Percentiles rank a stretch among this genome's conserved stretches.
Conservation (phyloP, 2,888 invertebrate genomes). For the Sinhomidia bicolor region DNA sequence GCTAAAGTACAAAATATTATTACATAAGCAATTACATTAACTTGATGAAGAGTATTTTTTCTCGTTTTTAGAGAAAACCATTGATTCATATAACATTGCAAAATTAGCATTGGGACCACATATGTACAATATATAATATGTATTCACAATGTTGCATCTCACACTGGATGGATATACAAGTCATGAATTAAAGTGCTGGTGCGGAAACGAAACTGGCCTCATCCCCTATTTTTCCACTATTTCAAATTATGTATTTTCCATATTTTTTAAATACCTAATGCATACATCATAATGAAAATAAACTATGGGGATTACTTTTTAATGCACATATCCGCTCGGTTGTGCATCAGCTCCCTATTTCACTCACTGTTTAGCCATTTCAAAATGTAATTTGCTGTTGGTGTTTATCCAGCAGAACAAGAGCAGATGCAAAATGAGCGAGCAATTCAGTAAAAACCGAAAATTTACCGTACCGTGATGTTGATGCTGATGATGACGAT, state of each 20-base stretch:
- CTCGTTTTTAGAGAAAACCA: background rate
- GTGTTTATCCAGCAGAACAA: slow-evolving; percentile 59
- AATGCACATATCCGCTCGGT: slow-evolving; percentile 17
- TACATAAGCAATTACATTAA: background rate
- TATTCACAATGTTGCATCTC: too few relatives aligned
- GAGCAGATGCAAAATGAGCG: slow-evolving; percentile 59
- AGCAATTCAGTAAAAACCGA: slow-evolving; percentile 55
- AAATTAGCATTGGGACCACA: background rate
- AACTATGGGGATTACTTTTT: slow-evolving; percentile 1
- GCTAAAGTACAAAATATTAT: too few relatives aligned
- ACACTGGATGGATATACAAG: too few relatives aligned
- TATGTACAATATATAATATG: too few relatives aligned
- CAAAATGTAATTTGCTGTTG: slow-evolving; percentile 7
- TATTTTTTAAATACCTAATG: background rate
- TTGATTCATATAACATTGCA: background rate
- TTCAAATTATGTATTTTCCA: slow-evolving; percentile 8
- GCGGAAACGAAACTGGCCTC: slow-evolving; percentile 41
- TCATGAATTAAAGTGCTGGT: too few relatives aligned
- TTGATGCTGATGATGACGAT: background rate
- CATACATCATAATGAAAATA: too few relatives aligned
- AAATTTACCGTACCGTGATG: slow-evolving; percentile 64
- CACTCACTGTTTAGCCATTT: slow-evolving; percentile 16
- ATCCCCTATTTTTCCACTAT: background rate
- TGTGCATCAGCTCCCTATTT: background rate
- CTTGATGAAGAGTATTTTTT: background rate